A percentile compares a stretch with the other conserved stretches of the same genome.
These are phyloP conservation scores for Drosophila putrida DNA, from an alignment of 2,888 invertebrate genomes.

Conservation along the genomic window DNA sequence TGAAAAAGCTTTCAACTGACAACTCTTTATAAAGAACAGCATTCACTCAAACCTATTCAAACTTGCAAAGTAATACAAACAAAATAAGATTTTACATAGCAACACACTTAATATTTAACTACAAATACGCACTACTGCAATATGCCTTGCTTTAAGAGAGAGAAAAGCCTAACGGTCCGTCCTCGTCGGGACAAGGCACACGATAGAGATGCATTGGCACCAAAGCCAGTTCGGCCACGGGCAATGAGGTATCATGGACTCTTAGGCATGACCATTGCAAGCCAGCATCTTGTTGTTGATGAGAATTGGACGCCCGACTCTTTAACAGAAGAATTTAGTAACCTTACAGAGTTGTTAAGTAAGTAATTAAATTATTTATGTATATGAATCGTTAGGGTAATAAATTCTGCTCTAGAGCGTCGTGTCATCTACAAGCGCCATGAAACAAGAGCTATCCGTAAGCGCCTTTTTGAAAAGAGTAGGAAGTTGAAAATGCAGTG, in stretches of 20 bases:
- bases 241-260: constrained; percentile 81
- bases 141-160: constrained; percentile 64
- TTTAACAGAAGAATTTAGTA: constrained; percentile 78
- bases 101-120: constrained; percentile 3
- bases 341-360: constrained; percentile 81
- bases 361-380: constrained; percentile 30
- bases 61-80: background rate
- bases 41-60: constrained; percentile 4
- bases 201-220: constrained; percentile 58
- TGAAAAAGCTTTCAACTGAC: constrained; percentile 8
- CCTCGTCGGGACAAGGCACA: constrained; percentile 42
- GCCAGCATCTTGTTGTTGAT: constrained; percentile 83
- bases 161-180: constrained; percentile 44
- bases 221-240: constrained; percentile 79
- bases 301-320: constrained; percentile 81
- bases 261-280: constrained; percentile 79
- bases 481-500: constrained; percentile 74
- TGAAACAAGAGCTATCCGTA: constrained; percentile 71
- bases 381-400: no score
- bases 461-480: constrained; percentile 52
- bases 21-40: background rate
- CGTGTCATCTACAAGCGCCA: constrained; percentile 71
- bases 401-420: constrained; percentile 57
- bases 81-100: constrained; percentile 9
- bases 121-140: constrained; percentile 6